A percentile compares a stretch with the other conserved stretches of the same genome.
Evolutionary conservation across 2,113 vertebrate genomes (phyloP).

Genomic region (Thryonomys swinderianus): DNA sequence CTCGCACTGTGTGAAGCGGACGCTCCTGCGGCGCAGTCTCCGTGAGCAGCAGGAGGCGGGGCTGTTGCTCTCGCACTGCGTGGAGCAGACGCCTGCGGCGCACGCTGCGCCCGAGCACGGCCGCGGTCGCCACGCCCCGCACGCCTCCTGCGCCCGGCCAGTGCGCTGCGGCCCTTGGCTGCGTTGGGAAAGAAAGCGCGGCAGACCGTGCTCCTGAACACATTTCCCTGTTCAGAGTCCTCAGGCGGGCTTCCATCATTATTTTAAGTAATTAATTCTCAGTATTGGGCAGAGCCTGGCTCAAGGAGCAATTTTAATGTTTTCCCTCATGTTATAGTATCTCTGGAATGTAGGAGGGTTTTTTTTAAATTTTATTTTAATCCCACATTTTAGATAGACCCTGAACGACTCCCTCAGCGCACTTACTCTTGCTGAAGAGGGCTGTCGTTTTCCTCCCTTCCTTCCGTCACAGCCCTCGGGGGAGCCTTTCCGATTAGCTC

Average conservation of each 20-base stretch:
- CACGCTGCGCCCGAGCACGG: conserved; percentile 57
- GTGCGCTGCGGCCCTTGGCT: conserved; percentile 60
- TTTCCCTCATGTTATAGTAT: conserved; percentile 80
- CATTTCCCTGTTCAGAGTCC: conserved; percentile 41
- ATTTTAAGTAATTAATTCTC: conserved; percentile 75
- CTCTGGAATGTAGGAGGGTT: conserved; percentile 79
- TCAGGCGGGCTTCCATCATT: conserved; percentile 75
- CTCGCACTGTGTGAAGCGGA: too few species aligned
- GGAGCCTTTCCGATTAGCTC: conserved; percentile 82
- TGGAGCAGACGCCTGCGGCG: conserved; percentile 64
- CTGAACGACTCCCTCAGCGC: conserved; percentile 77
- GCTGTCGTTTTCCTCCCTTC: conserved; percentile 83
- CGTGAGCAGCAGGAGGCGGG: background rate
- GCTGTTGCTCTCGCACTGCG: conserved; percentile 41
- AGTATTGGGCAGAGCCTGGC: conserved; percentile 34
- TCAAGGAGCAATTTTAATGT: conserved; percentile 77
- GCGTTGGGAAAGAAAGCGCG: conserved; percentile 66
- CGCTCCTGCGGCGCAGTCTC: too few species aligned
- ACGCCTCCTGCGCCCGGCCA: conserved; percentile 14
- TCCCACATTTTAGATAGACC: conserved; percentile 73
- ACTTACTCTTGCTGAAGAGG: conserved; percentile 79
- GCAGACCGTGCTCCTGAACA: conserved; percentile 51
- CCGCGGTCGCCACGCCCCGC: conserved; percentile 73
- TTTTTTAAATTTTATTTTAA: too few species aligned
- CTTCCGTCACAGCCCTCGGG: conserved; percentile 76